Conservation (phyloP, 2,113 vertebrate species). For the Potamarius usumacintae region DNA sequence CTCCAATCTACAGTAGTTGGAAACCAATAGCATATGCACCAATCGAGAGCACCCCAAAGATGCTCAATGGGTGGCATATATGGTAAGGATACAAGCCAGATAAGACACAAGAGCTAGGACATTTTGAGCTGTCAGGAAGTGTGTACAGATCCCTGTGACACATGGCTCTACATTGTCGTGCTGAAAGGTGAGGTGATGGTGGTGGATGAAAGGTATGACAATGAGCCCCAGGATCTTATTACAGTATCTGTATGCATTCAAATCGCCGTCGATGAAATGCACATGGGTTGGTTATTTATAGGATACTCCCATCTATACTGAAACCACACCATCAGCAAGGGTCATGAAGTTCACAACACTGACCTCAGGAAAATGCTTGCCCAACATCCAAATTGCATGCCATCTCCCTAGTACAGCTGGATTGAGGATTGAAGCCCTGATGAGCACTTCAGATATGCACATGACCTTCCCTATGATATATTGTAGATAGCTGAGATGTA, state of each 20-base stretch:
- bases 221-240: slow-evolving; percentile 12
- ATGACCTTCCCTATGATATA: neutral
- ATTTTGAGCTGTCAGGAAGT: neutral
- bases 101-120: neutral
- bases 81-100: neutral
- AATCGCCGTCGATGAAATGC: neutral
- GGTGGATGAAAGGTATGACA: neutral
- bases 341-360: neutral
- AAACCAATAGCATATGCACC: neutral
- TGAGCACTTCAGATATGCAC: too few species aligned
- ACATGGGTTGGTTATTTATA: neutral
- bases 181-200: neutral
- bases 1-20: neutral
- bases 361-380: neutral
- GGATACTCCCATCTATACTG: neutral
- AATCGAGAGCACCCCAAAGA: neutral
- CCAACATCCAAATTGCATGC: neutral
- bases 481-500: neutral
- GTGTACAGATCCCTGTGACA: slow-evolving; percentile 8
- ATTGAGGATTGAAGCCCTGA: neutral
- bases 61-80: neutral
- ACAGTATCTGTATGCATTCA: neutral
- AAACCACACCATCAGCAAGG: neutral
- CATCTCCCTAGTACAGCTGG: neutral
- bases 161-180: neutral